Conservation (phyloP, 1,140 invertebrate species). For the Drosophila repletoides region DNA sequence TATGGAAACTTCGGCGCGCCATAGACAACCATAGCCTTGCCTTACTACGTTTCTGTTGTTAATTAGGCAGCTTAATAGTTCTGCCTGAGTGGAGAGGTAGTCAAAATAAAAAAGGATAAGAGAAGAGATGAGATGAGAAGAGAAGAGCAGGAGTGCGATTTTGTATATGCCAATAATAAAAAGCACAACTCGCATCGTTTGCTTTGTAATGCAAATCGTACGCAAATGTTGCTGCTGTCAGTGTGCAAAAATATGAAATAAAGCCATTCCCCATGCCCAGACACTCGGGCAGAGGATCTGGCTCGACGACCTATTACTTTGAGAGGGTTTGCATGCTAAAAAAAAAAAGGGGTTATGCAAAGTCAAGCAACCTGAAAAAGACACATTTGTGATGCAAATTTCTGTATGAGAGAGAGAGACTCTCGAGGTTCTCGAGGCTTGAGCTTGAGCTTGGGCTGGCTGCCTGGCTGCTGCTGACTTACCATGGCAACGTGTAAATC, state of each 20-base stretch:
- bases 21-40: too few relatives aligned
- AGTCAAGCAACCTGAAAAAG: slow-evolving; percentile 81
- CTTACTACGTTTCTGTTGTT: slow-evolving; percentile 41
- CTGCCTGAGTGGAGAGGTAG: not conserved
- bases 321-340: slow-evolving; percentile 39
- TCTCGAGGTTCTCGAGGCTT: slow-evolving; percentile 13
- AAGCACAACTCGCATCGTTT: slow-evolving; percentile 35
- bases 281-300: slow-evolving; percentile 6
- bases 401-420: too few relatives aligned
- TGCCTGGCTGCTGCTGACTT: slow-evolving; percentile 30
- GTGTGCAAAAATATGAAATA: slow-evolving; percentile 77
- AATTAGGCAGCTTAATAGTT: slow-evolving; percentile 52
- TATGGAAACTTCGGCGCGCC: too few relatives aligned
- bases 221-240: slow-evolving; percentile 67
- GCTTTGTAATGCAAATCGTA: slow-evolving; percentile 75
- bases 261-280: slow-evolving; percentile 40
- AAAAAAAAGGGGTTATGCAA: slow-evolving; percentile 79
- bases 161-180: slow-evolving; percentile 51
- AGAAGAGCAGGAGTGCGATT: slow-evolving; percentile 33
- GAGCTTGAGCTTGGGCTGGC: not conserved
- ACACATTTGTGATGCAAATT: slow-evolving; percentile 81
- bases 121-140: too few relatives aligned
- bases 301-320: slow-evolving; percentile 54
- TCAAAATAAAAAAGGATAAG: slow-evolving; percentile 10
- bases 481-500: slow-evolving; percentile 75